Evolutionary conservation across 2,797 vertebrate genomes (phyloP).

Genomic region (Capromys pilorides): DNA sequence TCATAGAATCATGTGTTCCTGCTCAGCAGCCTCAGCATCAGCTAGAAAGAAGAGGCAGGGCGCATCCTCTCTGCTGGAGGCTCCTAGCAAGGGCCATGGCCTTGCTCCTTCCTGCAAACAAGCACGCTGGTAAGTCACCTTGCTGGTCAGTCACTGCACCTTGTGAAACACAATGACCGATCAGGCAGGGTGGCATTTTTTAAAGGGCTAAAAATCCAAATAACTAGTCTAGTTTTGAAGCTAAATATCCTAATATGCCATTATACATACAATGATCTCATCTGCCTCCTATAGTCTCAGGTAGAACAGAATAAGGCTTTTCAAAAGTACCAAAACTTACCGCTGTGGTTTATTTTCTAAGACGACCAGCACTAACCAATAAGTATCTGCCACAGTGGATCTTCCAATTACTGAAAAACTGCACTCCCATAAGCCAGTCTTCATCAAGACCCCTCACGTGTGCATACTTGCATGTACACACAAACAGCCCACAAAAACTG

Average conservation of each 20-base stretch:
- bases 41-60: no score
- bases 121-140: accelerated
- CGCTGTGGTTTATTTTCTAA: neutral
- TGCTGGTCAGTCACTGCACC: neutral
- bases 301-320: neutral
- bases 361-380: neutral
- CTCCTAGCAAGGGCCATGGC: neutral
- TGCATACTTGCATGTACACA: neutral
- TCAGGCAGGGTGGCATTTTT: neutral
- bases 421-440: neutral
- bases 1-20: neutral
- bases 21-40: neutral
- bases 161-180: neutral
- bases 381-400: neutral
- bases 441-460: neutral
- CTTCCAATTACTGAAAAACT: neutral
- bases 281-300: neutral
- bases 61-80: neutral
- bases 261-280: no score
- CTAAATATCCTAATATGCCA: neutral
- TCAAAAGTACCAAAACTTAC: neutral
- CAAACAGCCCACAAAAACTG: neutral
- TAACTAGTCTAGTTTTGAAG: neutral
- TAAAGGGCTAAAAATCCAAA: neutral
- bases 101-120: neutral